phyloP scores from a whole-genome alignment of 2,113 vertebrate genomes.

The Cinclus cinclus region DNA sequence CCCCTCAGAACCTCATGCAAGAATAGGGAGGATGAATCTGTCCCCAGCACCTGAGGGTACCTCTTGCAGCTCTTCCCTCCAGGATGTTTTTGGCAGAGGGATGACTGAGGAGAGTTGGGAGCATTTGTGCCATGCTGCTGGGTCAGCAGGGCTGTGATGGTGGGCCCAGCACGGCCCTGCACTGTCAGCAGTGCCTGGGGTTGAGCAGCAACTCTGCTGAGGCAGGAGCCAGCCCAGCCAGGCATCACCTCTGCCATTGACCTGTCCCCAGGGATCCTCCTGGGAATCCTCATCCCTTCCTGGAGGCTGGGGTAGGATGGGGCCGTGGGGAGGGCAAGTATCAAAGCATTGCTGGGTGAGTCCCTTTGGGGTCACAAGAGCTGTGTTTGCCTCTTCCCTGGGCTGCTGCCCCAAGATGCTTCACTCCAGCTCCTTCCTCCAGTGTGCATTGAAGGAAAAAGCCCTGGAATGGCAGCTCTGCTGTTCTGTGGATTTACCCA shows the following conservation, averaged over 20 bases:
- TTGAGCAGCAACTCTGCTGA: not conserved
- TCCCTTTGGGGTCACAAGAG: not conserved
- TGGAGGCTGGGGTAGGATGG: not conserved
- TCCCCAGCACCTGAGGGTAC: fast-evolving
- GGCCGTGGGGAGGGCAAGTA: fast-evolving
- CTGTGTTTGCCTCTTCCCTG: fast-evolving
- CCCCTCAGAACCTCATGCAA: fast-evolving
- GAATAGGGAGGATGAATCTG: not conserved
- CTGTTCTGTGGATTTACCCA: fast-evolving
- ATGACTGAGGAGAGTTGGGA: not conserved
- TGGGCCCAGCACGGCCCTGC: not conserved
- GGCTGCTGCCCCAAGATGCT: fast-evolving
- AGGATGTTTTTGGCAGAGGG: not conserved
- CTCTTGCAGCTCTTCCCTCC: not conserved
- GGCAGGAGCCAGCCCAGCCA: not conserved
- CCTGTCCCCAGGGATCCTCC: not conserved
- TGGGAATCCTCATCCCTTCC: not conserved
- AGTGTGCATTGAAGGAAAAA: fast-evolving
- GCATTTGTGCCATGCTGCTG: not conserved
- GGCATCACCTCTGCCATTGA: not conserved
- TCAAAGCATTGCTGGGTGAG: fast-evolving
- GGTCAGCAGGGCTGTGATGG: not conserved
- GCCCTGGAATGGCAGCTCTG: not conserved
- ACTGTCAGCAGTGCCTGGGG: not conserved
- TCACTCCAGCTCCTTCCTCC: not conserved